A percentile compares a stretch with the other conserved stretches of the same genome.
phyloP scores from a whole-genome alignment of 2,797 vertebrate species.

The Xerus rutilus region DNA sequence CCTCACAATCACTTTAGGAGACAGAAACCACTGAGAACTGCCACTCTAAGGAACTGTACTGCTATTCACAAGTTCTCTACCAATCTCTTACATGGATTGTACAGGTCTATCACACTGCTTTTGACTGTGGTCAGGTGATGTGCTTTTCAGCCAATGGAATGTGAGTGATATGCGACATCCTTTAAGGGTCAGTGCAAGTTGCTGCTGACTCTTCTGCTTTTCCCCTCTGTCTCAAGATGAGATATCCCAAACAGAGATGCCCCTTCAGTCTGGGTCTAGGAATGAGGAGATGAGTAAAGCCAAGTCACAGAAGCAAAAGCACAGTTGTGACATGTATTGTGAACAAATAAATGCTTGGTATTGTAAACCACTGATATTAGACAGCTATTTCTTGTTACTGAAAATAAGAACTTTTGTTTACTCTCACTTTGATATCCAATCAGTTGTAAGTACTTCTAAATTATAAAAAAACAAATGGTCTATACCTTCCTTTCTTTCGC shows the following conservation, averaged over 20 bases:
- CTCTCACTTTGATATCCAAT: not conserved
- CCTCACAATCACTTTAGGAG: constrained; percentile 18
- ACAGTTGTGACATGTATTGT: not conserved
- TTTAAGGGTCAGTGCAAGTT: not conserved
- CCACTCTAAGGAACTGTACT: not conserved
- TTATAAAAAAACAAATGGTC: not conserved
- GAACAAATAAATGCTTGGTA: not conserved
- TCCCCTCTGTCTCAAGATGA: constrained; percentile 8
- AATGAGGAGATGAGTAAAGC: not conserved
- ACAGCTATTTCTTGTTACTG: not conserved
- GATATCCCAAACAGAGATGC: not conserved
- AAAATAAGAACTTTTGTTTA: not conserved
- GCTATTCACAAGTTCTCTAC: not conserved
- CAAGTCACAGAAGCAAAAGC: not conserved
- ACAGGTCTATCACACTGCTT: not conserved
- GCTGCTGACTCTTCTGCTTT: not conserved
- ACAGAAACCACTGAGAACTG: not conserved
- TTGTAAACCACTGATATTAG: not conserved
- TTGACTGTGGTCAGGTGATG: not conserved
- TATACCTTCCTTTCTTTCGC: not conserved
- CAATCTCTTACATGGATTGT: not conserved
- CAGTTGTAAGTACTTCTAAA: not conserved
- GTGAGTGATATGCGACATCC: not conserved
- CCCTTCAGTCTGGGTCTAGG: not conserved
- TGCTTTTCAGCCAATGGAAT: not conserved